Evolutionary conservation across 2,888 invertebrate genomes (phyloP).

Genomic region (Idaea biselata): DNA sequence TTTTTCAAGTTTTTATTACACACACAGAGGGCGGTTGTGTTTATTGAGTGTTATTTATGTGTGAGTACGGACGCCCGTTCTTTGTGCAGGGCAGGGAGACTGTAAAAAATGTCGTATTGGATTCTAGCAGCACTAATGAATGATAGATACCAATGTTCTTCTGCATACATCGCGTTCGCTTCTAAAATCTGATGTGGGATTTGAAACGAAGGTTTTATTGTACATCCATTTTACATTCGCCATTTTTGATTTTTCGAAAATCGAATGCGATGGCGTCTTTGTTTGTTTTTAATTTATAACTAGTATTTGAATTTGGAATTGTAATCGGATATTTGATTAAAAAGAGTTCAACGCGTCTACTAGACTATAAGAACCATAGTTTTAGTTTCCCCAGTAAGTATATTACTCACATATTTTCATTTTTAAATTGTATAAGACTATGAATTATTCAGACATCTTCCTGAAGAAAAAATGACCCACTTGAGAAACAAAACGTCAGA

Average conservation of each 20-base stretch:
- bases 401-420: too few species aligned
- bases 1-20: slow-evolving; percentile 75
- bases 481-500: too few species aligned
- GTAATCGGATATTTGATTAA: background rate
- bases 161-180: slow-evolving; percentile 49
- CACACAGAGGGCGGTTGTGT: slow-evolving; percentile 48
- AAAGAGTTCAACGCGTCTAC: slow-evolving; percentile 1
- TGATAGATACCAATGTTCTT: slow-evolving; percentile 72
- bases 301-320: background rate
- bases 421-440: too few species aligned
- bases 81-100: slow-evolving; percentile 70
- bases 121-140: slow-evolving; percentile 79
- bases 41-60: slow-evolving; percentile 49
- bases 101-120: slow-evolving; percentile 81
- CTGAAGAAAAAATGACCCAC: too few species aligned
- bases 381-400: too few species aligned
- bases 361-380: background rate
- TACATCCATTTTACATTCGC: slow-evolving; percentile 32
- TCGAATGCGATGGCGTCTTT: slow-evolving; percentile 7
- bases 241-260: slow-evolving; percentile 33
- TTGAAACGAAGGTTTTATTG: slow-evolving; percentile 46
- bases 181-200: slow-evolving; percentile 67
- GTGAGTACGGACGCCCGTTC: slow-evolving; percentile 64
- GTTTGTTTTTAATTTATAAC: slow-evolving; percentile 6
- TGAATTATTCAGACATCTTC: too few species aligned